Percentiles rank a stretch among this genome's conserved stretches.
Evolutionary conservation across 2,888 invertebrate genomes (phyloP).

Genomic region (Lochmaea crataegi): DNA sequence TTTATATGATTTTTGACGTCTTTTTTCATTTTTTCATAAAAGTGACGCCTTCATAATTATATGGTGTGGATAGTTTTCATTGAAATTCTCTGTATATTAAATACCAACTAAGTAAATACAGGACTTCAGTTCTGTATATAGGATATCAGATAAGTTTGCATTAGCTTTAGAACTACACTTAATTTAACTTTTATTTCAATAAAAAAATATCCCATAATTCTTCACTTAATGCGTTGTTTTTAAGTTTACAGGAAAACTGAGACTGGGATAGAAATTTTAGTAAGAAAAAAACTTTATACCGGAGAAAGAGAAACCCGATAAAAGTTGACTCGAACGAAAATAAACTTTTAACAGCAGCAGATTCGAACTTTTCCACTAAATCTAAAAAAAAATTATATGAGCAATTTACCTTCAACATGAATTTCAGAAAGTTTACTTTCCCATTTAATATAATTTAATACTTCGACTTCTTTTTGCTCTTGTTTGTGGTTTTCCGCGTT

Average conservation of each 20-base stretch:
- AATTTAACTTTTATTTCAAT: too few species aligned
- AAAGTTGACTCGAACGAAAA: slow-evolving; percentile 17
- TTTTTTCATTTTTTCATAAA: too few species aligned
- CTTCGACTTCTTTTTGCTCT: not conserved
- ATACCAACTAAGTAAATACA: too few species aligned
- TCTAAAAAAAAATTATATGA: slow-evolving; percentile 9
- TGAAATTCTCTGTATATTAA: too few species aligned
- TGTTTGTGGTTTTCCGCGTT: not conserved
- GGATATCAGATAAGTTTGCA: too few species aligned
- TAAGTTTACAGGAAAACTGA: not conserved
- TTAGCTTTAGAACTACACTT: too few species aligned
- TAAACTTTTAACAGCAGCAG: slow-evolving; percentile 1
- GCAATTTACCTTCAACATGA: slow-evolving; percentile 10
- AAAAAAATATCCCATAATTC: not conserved
- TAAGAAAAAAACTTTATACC: not conserved
- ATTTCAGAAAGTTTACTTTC: slow-evolving; percentile 9
- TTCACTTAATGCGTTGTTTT: not conserved
- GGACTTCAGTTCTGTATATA: too few species aligned
- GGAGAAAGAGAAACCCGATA: not conserved
- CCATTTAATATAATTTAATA: not conserved
- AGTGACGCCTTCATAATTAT: too few species aligned
- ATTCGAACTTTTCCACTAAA: slow-evolving; percentile 16
- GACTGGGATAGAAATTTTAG: not conserved
- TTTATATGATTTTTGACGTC: too few species aligned
- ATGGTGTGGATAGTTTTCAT: too few species aligned